phyloP scores from a whole-genome alignment of 1,140 invertebrate genomes.

The Drosophila ambigua region DNA sequence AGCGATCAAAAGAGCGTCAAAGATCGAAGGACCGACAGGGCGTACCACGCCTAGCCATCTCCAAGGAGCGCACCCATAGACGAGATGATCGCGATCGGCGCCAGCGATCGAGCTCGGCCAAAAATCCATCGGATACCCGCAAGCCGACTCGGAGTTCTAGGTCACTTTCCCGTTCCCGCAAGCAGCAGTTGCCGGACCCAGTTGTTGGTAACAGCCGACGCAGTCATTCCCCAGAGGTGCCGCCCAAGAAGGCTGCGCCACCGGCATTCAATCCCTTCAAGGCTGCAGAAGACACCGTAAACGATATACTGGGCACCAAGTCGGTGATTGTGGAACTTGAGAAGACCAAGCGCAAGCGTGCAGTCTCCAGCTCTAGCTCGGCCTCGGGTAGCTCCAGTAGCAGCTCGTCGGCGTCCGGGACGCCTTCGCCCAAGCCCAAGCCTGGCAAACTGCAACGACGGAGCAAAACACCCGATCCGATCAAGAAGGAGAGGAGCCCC shows the following conservation, averaged over 20 bases:
- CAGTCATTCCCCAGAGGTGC: constrained; percentile 43
- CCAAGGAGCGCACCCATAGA: constrained; percentile 19
- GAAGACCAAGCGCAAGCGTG: constrained; percentile 61
- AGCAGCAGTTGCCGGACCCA: constrained; percentile 15
- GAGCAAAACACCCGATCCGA: constrained; percentile 47
- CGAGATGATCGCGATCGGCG: constrained; percentile 25
- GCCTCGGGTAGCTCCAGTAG: constrained; percentile 50
- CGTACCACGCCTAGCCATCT: background rate
- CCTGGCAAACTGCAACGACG: constrained; percentile 49
- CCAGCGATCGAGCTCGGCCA: constrained; percentile 31
- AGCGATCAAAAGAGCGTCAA: constrained; percentile 35
- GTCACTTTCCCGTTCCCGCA: constrained; percentile 32
- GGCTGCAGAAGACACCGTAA: constrained; percentile 71
- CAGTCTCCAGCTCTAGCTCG: constrained; percentile 57
- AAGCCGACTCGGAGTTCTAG: constrained; percentile 39
- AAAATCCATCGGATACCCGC: constrained; percentile 18
- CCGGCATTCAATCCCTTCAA: constrained; percentile 72
- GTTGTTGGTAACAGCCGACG: background rate
- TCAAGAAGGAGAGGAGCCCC: constrained; percentile 48
- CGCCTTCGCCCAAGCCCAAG: constrained; percentile 51
- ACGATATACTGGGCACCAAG: constrained; percentile 70
- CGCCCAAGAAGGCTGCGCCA: constrained; percentile 36
- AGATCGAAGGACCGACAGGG: constrained; percentile 26
- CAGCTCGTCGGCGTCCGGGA: constrained; percentile 35
- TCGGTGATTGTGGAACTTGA: constrained; percentile 69